A percentile compares a stretch with the other conserved stretches of the same genome.
These are phyloP conservation scores for Verasper variegatus DNA, from an alignment of 2,113 vertebrate species.

Conservation along the genomic window DNA sequence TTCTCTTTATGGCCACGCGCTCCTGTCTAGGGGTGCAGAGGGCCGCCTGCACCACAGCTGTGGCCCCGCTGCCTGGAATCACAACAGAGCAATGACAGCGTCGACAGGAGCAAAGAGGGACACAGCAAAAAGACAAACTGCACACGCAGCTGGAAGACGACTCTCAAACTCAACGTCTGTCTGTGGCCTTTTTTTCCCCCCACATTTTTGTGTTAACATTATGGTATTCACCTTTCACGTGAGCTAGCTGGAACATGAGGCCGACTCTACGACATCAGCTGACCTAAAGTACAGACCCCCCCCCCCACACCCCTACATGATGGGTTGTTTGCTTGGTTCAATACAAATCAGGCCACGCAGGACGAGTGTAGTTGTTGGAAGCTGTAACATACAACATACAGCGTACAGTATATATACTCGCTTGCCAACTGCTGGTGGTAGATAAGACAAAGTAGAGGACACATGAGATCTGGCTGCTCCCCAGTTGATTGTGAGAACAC, in stretches of 20 bases:
- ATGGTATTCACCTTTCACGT: not conserved
- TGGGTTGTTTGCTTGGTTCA: conserved; percentile 20
- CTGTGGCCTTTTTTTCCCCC: not conserved
- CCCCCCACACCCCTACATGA: not conserved
- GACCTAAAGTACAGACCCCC: not conserved
- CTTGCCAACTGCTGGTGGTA: conserved; percentile 61
- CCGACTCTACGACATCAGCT: not conserved
- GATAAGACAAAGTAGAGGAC: conserved; percentile 66
- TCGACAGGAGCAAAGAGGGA: conserved; percentile 31
- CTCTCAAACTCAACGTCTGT: conserved; percentile 16
- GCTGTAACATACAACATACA: conserved; percentile 38
- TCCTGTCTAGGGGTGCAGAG: conserved; percentile 96
- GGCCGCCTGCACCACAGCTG: conserved; percentile 97
- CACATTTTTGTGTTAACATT: conserved; percentile 25
- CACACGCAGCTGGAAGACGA: conserved; percentile 26
- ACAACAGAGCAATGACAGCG: conserved; percentile 53
- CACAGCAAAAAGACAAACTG: not conserved
- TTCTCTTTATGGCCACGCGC: conserved; percentile 98
- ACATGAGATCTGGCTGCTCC: conserved; percentile 39
- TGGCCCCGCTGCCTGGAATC: conserved; percentile 94
- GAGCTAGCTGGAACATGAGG: conserved; percentile 15
- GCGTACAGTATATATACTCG: not conserved
- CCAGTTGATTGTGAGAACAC: conserved; percentile 52
- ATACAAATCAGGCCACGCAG: conserved; percentile 33
- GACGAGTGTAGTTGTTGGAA: conserved; percentile 40